Evolutionary conservation across 23 tunicate genomes (phyloP), one percentile per base, ranked within the genome.

Genomic region (Ascidia mentula): DNA sequence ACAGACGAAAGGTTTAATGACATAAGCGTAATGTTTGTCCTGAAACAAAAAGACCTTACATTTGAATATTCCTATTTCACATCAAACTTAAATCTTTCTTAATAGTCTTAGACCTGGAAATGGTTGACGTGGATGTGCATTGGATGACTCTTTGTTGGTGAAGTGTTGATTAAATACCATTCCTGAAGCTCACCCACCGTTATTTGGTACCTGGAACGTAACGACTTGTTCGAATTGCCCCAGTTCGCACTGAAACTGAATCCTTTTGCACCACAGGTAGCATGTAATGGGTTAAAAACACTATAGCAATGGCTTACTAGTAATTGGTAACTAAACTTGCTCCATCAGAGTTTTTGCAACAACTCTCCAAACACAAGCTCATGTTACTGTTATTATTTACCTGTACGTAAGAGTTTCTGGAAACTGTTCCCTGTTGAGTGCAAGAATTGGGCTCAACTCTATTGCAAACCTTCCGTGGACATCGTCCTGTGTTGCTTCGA

Each of bases 71-170:
- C n/a, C n/a, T n/a, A n/a, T n/a, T n/a, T n/a, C n/a, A n/a, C n/a
- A n/a, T n/a, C n/a, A n/a, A n/a, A n/a, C n/a, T n/a, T 42, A 42
- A 9, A 42, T 42, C 12, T 42, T 15, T 42, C 53, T 42, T 42
- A 42, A 42, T 9, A 42, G 53, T 42, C 53, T 5, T 28, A 53
- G 1, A 83, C 87, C 75, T 83, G 87, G 69, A 83, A 83, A 60
- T 83, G 87, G 33, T 83, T 83, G 60, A 83, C 76, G 33, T 83
- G 87, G 38, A 83, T 75, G 38, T 83, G 87, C 7, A 83, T 59
- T 3, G 87, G 87, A 38, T 83, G 87, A 13, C 59, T 72, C 8
- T n/a, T 2, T 1, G 1, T 69, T 13, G 80, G 81, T 33, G 75
- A 79, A 39, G 75, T 37, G 65, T 83, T 83, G 37, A 40, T 40